phyloP scores from a whole-genome alignment of 2,113 vertebrate species.

The Microcebus tavaratra region DNA sequence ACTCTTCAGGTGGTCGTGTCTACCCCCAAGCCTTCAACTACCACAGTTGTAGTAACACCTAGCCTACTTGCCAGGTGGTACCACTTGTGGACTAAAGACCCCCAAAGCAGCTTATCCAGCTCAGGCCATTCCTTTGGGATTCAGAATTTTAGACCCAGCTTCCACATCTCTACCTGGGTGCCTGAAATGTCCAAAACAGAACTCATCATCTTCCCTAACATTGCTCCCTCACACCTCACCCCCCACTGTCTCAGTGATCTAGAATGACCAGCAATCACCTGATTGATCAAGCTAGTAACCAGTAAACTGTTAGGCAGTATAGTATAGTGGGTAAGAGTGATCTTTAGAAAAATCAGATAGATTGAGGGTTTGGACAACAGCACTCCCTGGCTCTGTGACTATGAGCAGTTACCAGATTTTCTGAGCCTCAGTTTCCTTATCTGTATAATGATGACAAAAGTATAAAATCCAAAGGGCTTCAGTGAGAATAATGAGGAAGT shows the following conservation, averaged over 20 bases:
- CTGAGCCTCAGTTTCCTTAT: constrained; percentile 32
- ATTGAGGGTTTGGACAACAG: not conserved
- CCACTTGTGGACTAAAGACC: not conserved
- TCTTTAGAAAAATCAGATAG: constrained; percentile 37
- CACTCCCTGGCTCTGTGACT: not conserved
- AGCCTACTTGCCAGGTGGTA: not conserved
- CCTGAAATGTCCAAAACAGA: constrained; percentile 1
- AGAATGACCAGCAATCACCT: not conserved
- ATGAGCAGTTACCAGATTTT: constrained; percentile 27
- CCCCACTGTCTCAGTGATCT: not conserved
- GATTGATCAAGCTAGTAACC: not conserved
- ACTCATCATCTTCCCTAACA: not conserved
- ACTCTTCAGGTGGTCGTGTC: not conserved
- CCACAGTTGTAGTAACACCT: not conserved
- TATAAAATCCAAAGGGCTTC: constrained; percentile 1
- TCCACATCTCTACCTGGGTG: not conserved
- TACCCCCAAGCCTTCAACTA: not conserved
- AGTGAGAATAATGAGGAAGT: constrained; percentile 24
- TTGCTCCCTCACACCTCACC: not conserved
- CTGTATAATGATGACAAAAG: not conserved
- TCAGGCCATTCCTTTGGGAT: not conserved
- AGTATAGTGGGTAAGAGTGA: not conserved
- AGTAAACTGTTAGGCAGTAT: not conserved
- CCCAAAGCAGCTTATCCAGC: not conserved
- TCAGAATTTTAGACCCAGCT: constrained; percentile 44